A percentile compares a stretch with the other conserved stretches of the same genome.
Conservation (phyloP, 2,888 invertebrate genomes). For the Baccha elongata region DNA sequence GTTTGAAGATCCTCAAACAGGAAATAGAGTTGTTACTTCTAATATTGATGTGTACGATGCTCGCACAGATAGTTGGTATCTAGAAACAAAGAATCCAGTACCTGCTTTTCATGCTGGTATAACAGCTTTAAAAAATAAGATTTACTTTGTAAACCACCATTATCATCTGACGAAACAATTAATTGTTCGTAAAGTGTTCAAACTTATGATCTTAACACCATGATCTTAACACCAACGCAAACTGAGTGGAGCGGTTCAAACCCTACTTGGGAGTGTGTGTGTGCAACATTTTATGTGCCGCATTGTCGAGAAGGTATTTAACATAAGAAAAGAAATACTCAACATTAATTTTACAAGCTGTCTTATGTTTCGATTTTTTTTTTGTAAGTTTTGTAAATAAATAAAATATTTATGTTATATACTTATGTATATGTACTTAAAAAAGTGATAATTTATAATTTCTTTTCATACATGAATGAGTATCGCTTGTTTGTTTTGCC, state of each 20-base stretch:
- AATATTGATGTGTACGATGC: constrained; percentile 87
- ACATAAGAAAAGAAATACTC: constrained; percentile 8
- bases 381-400: constrained; percentile 13
- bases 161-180: constrained; percentile 86
- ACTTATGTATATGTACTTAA: too few species aligned
- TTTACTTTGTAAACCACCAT: constrained; percentile 88
- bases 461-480: neutral
- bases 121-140: constrained; percentile 84
- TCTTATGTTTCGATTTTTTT: neutral
- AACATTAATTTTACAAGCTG: neutral
- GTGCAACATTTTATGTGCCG: constrained; percentile 87
- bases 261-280: constrained; percentile 88
- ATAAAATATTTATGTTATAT: neutral
- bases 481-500: neutral
- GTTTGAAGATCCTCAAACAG: constrained; percentile 84
- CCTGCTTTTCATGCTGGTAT: constrained; percentile 88
- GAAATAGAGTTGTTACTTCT: constrained; percentile 84
- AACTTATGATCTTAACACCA: constrained; percentile 85
- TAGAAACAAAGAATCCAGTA: constrained; percentile 85
- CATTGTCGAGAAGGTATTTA: constrained; percentile 79
- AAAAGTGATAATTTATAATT: neutral
- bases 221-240: constrained; percentile 79
- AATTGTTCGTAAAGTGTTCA: constrained; percentile 87
- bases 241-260: constrained; percentile 86
- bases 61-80: constrained; percentile 84